Evolutionary conservation across 2,888 invertebrate genomes (phyloP).

Genomic region (Ochropleura plecta): DNA sequence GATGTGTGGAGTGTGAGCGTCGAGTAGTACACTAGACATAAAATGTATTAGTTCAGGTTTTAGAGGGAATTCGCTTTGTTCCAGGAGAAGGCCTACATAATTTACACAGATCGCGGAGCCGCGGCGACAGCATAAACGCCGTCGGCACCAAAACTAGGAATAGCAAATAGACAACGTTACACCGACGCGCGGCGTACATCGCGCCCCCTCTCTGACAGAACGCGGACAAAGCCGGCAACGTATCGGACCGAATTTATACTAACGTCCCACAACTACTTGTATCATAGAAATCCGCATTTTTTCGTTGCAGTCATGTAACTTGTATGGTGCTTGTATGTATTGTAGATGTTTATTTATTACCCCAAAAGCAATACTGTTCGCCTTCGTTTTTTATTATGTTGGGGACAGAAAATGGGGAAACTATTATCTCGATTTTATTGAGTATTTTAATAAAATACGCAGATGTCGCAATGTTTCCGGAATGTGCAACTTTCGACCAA

Average conservation of each 20-base stretch:
- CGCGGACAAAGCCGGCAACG: slow-evolving; percentile 72
- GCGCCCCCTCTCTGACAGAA: slow-evolving; percentile 62
- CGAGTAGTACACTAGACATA: no score
- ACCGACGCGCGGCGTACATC: slow-evolving; percentile 61
- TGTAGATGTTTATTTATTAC: slow-evolving; percentile 73
- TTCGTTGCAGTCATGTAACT: slow-evolving; percentile 84
- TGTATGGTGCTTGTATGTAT: slow-evolving; percentile 86
- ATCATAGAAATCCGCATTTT: slow-evolving; percentile 70
- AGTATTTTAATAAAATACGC: slow-evolving; percentile 73
- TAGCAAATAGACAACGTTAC: slow-evolving; percentile 81
- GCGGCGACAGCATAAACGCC: slow-evolving; percentile 95
- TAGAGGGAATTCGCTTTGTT: slow-evolving; percentile 72
- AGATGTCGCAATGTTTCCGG: slow-evolving; percentile 69
- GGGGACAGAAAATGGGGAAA: slow-evolving; percentile 71
- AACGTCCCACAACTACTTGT: slow-evolving; percentile 76
- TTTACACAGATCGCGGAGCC: slow-evolving; percentile 94
- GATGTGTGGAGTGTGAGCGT: no score
- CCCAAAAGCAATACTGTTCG: slow-evolving; percentile 78
- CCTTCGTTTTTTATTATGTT: slow-evolving; percentile 66
- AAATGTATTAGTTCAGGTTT: slow-evolving; percentile 9
- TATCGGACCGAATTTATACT: slow-evolving; percentile 82
- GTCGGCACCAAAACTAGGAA: slow-evolving; percentile 90
- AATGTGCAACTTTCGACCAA: slow-evolving; percentile 44
- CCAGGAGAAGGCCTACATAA: slow-evolving; percentile 92
- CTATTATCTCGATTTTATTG: slow-evolving; percentile 79